Percentiles rank a stretch among this genome's conserved stretches.
These are phyloP conservation scores for Beroe ovata DNA, from an alignment of 37 sponge, comb jelly and placozoan genomes.

Conservation along the genomic window DNA sequence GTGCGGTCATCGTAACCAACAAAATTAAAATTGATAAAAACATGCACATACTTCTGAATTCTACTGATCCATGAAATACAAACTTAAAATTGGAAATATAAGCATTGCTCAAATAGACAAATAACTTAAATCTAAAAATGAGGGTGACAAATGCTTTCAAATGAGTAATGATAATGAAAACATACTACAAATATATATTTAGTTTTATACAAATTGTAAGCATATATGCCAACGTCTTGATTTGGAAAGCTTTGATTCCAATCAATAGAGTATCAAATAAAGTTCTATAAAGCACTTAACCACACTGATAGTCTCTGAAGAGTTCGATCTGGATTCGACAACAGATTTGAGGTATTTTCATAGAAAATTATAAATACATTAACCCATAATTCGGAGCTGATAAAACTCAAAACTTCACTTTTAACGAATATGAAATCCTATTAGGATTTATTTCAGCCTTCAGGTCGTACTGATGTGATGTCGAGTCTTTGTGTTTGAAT, in stretches of 20 bases:
- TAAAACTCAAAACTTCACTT: slow-evolving; percentile 27
- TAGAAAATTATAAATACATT: slow-evolving; percentile 43
- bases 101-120: slow-evolving; percentile 5
- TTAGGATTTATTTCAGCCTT: too few relatives aligned
- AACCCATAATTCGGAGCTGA: neutral
- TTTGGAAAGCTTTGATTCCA: neutral
- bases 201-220: neutral
- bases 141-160: neutral
- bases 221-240: neutral
- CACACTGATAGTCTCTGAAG: too few relatives aligned
- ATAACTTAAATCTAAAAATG: slow-evolving; percentile 10
- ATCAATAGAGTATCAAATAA: neutral
- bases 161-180: neutral
- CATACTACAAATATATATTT: too few relatives aligned
- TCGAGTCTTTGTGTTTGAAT: too few relatives aligned
- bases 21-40: neutral
- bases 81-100: neutral
- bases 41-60: neutral
- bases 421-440: neutral
- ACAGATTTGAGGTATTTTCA: neutral
- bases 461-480: too few relatives aligned
- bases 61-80: neutral
- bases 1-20: too few relatives aligned
- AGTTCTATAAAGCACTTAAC: neutral
- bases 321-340: neutral